Conservation (phyloP, 2,113 vertebrate species). For the Chiloscyllium plagiosum region DNA sequence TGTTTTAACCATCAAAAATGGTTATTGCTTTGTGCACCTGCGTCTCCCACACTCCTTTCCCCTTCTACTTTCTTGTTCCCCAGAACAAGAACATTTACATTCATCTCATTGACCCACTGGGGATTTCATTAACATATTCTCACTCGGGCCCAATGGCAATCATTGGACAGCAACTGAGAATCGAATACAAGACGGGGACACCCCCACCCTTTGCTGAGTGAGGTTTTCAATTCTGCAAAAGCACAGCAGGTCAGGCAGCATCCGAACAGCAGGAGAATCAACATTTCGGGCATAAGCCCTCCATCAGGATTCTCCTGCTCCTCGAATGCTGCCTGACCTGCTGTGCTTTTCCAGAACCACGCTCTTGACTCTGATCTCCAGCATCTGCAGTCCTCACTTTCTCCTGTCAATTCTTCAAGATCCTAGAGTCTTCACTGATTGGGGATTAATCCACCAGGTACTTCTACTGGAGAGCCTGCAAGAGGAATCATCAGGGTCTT, state of each 20-base stretch:
- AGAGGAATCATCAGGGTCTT: background rate
- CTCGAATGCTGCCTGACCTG: too few species aligned
- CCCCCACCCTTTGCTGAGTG: background rate
- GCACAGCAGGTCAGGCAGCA: too few species aligned
- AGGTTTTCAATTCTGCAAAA: background rate
- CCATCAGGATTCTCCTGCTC: too few species aligned
- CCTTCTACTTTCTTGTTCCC: background rate
- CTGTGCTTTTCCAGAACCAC: too few species aligned
- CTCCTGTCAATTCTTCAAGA: background rate
- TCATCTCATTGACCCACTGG: background rate
- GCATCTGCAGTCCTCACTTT: too few species aligned
- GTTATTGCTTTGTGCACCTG: background rate
- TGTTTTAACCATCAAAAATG: background rate
- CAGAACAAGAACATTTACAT: background rate
- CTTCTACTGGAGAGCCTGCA: background rate
- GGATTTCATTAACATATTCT: background rate
- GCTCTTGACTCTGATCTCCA: too few species aligned
- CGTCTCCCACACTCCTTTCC: background rate
- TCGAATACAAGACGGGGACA: background rate
- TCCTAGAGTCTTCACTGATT: background rate
- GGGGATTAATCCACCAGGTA: background rate
- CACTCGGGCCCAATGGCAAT: background rate
- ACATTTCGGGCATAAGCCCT: too few species aligned
- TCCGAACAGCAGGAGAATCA: too few species aligned
- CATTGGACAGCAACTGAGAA: background rate